Conservation (phyloP, 2,113 vertebrate species). For the Hippocampus abdominalis region DNA sequence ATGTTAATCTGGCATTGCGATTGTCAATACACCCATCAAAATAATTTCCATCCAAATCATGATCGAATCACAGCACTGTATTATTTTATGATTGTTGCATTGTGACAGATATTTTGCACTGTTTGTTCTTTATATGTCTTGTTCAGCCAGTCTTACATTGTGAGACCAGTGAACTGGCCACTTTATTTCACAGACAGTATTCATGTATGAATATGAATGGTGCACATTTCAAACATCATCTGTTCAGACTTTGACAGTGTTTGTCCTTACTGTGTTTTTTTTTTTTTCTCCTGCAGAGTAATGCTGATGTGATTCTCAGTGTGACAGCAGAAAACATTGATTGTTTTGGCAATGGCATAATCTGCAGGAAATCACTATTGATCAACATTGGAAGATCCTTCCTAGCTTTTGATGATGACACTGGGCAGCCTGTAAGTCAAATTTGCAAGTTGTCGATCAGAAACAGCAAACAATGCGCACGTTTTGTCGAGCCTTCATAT, state of each 20-base stretch:
- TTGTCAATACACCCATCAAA: too few species aligned
- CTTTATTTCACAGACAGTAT: not conserved
- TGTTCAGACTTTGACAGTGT: not conserved
- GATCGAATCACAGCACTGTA: too few species aligned
- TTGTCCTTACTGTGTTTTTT: not conserved
- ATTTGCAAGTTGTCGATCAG: too few species aligned
- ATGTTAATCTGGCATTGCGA: too few species aligned
- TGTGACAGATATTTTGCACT: not conserved
- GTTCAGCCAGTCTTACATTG: not conserved
- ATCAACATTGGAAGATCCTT: conserved; percentile 80
- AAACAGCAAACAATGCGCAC: too few species aligned
- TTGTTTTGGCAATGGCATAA: conserved; percentile 84
- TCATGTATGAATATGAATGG: not conserved
- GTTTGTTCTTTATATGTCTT: not conserved
- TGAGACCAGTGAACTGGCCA: not conserved
- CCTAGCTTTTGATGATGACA: conserved; percentile 83
- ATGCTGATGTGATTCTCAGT: conserved; percentile 74
- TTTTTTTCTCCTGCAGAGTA: conserved; percentile 70
- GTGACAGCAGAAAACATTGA: conserved; percentile 84
- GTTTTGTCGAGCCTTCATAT: too few species aligned
- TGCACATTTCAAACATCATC: not conserved
- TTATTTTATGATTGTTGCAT: too few species aligned
- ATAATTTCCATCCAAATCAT: too few species aligned
- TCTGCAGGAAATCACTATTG: conserved; percentile 86
- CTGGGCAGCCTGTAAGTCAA: conserved; percentile 82